These are phyloP conservation scores for Euwallacea fornicatus DNA, from an alignment of 1,140 invertebrate genomes.

Conservation along the genomic window DNA sequence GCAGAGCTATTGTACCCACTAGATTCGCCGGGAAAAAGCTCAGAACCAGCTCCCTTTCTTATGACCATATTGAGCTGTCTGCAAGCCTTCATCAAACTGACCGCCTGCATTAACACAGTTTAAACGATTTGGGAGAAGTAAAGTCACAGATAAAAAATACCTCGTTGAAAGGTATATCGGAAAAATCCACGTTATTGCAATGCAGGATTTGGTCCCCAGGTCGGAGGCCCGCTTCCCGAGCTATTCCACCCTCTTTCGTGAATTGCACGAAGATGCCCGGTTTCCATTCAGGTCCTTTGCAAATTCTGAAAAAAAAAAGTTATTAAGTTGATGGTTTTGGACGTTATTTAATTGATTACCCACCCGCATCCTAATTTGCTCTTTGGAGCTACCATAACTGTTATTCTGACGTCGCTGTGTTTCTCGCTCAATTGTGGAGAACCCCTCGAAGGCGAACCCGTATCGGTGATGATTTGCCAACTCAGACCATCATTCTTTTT, in stretches of 20 bases:
- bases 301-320: conserved; percentile 60
- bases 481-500: conserved; percentile 71
- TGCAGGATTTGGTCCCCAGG: conserved; percentile 90
- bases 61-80: conserved; percentile 73
- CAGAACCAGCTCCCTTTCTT: conserved; percentile 70
- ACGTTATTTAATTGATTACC: conserved; percentile 32
- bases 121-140: conserved; percentile 7
- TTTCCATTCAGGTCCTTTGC: conserved; percentile 81
- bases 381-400: conserved; percentile 65
- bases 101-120: conserved; percentile 57
- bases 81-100: conserved; percentile 75
- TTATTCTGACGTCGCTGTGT: conserved; percentile 60
- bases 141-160: conserved; percentile 53
- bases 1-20: conserved; percentile 80
- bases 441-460: conserved; percentile 43
- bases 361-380: conserved; percentile 70
- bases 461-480: conserved; percentile 73
- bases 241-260: conserved; percentile 86
- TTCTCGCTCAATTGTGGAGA: conserved; percentile 52
- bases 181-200: conserved; percentile 83
- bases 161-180: conserved; percentile 77
- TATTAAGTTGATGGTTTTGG: background rate
- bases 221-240: conserved; percentile 80
- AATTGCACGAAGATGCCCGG: conserved; percentile 89
- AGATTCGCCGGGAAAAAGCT: conserved; percentile 76